These are phyloP conservation scores for Falco columbarius DNA, from an alignment of 2,797 vertebrate species.

Conservation along the genomic window DNA sequence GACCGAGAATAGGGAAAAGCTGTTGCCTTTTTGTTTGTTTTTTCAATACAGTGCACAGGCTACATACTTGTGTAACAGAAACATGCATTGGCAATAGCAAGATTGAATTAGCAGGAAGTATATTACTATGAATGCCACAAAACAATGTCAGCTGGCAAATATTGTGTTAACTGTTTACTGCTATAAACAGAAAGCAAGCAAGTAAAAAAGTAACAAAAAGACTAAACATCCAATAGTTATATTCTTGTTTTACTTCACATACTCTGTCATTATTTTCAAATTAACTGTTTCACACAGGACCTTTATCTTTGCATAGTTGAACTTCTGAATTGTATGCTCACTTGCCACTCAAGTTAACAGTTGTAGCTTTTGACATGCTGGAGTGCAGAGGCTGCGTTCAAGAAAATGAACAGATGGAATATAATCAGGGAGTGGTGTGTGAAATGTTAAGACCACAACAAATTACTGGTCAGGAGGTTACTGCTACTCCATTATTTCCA, in stretches of 20 bases:
- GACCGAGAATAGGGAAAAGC: accelerated
- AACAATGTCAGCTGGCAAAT: background rate
- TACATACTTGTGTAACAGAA: background rate
- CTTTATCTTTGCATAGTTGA: background rate
- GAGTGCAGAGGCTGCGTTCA: background rate
- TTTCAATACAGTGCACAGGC: background rate
- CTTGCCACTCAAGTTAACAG: background rate
- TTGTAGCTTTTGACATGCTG: background rate
- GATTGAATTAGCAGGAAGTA: background rate
- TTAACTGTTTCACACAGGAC: background rate
- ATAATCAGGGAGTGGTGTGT: background rate
- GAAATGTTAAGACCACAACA: background rate
- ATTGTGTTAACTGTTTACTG: background rate
- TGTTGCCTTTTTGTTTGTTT: no score
- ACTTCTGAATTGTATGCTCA: background rate
- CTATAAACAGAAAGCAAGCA: background rate
- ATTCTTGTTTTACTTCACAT: background rate
- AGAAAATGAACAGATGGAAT: background rate
- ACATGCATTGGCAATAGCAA: background rate
- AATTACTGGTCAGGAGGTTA: background rate
- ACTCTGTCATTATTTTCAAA: background rate
- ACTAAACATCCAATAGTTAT: background rate
- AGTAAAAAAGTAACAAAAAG: background rate
- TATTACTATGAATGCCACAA: background rate
- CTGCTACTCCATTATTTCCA: background rate